Evolutionary conservation across 2,888 invertebrate genomes (phyloP), one percentile per base, ranked within the genome.

Genomic region (Heteromurus nitidus): DNA sequence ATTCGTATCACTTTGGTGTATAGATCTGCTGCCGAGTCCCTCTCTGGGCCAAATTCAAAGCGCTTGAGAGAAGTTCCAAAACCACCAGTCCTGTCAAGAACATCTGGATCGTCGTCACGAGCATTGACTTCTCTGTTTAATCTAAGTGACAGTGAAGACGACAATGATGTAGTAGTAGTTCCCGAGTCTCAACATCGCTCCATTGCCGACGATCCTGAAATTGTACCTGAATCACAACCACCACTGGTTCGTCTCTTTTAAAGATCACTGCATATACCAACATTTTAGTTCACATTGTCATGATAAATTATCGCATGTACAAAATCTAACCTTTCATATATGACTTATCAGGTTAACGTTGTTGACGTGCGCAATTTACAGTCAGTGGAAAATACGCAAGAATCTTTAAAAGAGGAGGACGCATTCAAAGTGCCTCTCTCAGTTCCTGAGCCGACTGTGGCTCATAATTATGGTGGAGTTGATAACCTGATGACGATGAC

Each of bases 11-110:
- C n/a, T 36, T 36, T 36, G 36, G 36, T 3, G 2, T 1, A 28
- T 44, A 82, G 82, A 44, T 64, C 67, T 7, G 82, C 82, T 3
- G 73, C 50, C 18, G 82, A 72, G 28, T 13, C 13, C n/a, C 47
- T 82, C 22, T 1, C 70, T 3, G 24, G 60, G 28, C 62, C 50
- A 13, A 2, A 26, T 13, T 55, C 64, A 1, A 79, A 79, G 26
- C 70, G 79, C 9, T 11, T 55, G 7, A 70, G 58, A 28, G 79
- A 72, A 36, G 7, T 26, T 22, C 42, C 69, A n/a, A 31, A 16
- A 2, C n/a, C n/a, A 18, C 18, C 76, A 16, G n/a, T 31, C 13
- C n/a, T 44, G 28, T 26, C 68, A 1, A 50, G 22, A n/a, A n/a
- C n/a, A 3, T 18, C 68, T 5, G 18, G 36, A 1, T 30, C 31